These are phyloP conservation scores for Lates calcarifer DNA, from an alignment of 2,113 vertebrate genomes.

Conservation along the genomic window DNA sequence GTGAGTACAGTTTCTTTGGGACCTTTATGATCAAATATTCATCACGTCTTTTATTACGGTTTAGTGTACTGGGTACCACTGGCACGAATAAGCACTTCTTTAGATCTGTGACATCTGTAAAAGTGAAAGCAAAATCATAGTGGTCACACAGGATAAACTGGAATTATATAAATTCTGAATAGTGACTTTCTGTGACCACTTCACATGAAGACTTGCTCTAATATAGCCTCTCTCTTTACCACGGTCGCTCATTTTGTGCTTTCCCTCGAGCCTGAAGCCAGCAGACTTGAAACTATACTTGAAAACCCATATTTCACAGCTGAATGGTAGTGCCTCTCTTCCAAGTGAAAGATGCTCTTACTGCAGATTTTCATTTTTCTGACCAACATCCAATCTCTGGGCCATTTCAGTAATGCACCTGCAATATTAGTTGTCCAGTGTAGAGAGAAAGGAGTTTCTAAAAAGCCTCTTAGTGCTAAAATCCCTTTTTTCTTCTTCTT, in stretches of 20 bases:
- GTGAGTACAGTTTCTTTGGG: slow-evolving; percentile 42
- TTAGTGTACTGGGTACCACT: slow-evolving; percentile 32
- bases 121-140: slow-evolving; percentile 20
- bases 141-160: not conserved
- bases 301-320: not conserved
- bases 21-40: slow-evolving; percentile 65
- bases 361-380: not conserved
- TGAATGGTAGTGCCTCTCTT: not conserved
- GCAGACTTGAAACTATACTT: slow-evolving; percentile 21
- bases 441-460: not conserved
- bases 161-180: slow-evolving; percentile 1
- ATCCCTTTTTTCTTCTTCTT: not conserved
- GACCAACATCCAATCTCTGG: slow-evolving; percentile 12
- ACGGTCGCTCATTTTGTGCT: not conserved
- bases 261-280: not conserved
- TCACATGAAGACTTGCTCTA: not conserved
- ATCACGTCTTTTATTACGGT: slow-evolving; percentile 55
- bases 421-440: slow-evolving; percentile 9
- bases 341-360: not conserved
- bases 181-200: not conserved
- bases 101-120: slow-evolving; percentile 30
- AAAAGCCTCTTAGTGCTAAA: slow-evolving; percentile 19
- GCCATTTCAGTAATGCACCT: slow-evolving; percentile 36
- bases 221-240: not conserved
- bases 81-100: slow-evolving; percentile 18